Percentiles rank a stretch among this genome's conserved stretches.
Evolutionary conservation across 2,888 invertebrate genomes (phyloP).

Genomic region (Aplocera efformata): DNA sequence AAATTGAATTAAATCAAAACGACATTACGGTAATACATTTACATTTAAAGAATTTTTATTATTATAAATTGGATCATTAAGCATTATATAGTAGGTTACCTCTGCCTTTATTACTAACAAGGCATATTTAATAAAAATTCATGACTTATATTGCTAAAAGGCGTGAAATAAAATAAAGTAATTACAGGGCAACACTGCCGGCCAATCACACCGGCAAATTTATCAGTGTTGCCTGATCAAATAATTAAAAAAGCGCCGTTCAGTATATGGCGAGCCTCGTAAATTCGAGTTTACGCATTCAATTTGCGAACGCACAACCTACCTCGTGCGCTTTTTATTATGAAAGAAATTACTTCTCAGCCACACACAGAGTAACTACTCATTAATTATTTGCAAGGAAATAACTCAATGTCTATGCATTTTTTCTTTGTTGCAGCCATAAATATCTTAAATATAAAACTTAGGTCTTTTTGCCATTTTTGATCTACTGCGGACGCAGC

Average conservation of each 20-base stretch:
- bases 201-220: conserved; percentile 65
- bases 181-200: conserved; percentile 51
- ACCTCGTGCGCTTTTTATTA: conserved; percentile 38
- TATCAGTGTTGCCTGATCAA: conserved; percentile 74
- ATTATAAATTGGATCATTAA: too few species aligned
- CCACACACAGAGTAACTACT: conserved; percentile 3
- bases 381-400: too few species aligned
- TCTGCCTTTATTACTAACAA: not conserved
- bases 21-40: too few species aligned
- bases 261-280: conserved; percentile 52
- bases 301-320: conserved; percentile 55
- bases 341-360: conserved; percentile 34
- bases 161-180: conserved; percentile 64
- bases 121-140: conserved; percentile 26
- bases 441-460: too few species aligned
- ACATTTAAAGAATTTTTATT: too few species aligned
- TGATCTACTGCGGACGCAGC: too few species aligned
- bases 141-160: conserved; percentile 46
- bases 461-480: too few species aligned
- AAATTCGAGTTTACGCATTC: conserved; percentile 62
- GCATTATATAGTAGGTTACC: not conserved
- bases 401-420: too few species aligned
- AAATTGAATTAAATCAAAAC: too few species aligned
- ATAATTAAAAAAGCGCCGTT: conserved; percentile 71
- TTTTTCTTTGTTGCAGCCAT: too few species aligned